Conservation (phyloP, 2,797 vertebrate genomes). For the Tenualosa thibaudeaui region DNA sequence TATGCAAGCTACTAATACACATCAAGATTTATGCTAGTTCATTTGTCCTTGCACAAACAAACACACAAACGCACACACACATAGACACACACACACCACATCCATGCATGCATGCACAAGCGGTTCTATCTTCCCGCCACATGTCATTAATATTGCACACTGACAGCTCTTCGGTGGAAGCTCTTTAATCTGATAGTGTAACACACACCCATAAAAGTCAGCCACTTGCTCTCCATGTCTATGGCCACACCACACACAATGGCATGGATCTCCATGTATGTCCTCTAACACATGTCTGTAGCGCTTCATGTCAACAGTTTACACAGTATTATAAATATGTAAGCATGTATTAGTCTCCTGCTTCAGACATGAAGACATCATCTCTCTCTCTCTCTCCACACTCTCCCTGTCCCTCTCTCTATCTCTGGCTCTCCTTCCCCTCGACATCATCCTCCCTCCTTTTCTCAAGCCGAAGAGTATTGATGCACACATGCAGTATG, state of each 20-base stretch:
- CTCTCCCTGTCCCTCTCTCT: conserved; percentile 40
- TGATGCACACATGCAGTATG: background rate
- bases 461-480: conserved; percentile 70
- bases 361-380: conserved; percentile 51
- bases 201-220: conserved; percentile 51
- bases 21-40: background rate
- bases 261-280: background rate
- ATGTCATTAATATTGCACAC: conserved; percentile 72
- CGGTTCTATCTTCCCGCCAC: conserved; percentile 61
- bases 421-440: conserved; percentile 25
- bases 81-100: conserved; percentile 18
- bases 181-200: conserved; percentile 47
- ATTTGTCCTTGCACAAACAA: conserved; percentile 26
- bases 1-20: background rate
- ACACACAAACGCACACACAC: conserved; percentile 33
- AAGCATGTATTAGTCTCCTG: background rate
- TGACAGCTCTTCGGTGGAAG: conserved; percentile 64
- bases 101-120: conserved; percentile 60
- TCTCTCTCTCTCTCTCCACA: conserved; percentile 35
- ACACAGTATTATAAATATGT: background rate
- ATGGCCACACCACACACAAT: background rate
- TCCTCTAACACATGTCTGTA: background rate
- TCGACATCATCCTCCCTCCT: conserved; percentile 51
- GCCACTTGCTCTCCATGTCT: conserved; percentile 48
- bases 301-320: background rate